phyloP scores from a whole-genome alignment of 2,113 vertebrate species.

The Haemorhous mexicanus region DNA sequence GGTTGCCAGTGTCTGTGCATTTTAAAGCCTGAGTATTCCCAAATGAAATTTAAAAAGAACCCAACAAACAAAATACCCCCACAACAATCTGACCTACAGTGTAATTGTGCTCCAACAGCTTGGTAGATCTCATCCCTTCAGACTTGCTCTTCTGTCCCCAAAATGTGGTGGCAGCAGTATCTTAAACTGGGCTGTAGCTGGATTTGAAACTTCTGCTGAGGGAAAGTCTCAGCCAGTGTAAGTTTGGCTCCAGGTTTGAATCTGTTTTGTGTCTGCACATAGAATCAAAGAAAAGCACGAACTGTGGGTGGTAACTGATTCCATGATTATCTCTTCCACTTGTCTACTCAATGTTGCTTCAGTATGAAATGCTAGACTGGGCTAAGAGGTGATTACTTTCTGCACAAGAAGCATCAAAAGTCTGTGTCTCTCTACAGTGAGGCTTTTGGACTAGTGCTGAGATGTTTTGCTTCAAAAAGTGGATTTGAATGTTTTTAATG shows the following conservation, averaged over 20 bases:
- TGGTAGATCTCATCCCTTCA: not conserved
- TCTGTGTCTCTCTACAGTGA: not conserved
- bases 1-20: not conserved
- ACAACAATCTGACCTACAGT: not conserved
- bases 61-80: not conserved
- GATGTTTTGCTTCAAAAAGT: slow-evolving; percentile 19
- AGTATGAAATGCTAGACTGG: not conserved
- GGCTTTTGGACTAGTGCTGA: slow-evolving; percentile 45
- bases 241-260: not conserved
- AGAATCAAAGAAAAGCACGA: not conserved
- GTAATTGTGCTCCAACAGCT: not conserved
- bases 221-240: not conserved
- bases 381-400: not conserved
- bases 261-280: not conserved
- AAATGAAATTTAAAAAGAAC: not conserved
- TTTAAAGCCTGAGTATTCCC: not conserved
- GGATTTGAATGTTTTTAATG: not conserved
- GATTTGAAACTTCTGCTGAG: not conserved
- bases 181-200: not conserved
- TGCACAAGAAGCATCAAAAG: slow-evolving; percentile 13
- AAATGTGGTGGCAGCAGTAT: not conserved
- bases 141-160: not conserved
- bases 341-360: not conserved
- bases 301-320: not conserved
- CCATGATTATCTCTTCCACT: not conserved